phyloP scores from a whole-genome alignment of 2,113 vertebrate genomes.

The Bucco capensis region DNA sequence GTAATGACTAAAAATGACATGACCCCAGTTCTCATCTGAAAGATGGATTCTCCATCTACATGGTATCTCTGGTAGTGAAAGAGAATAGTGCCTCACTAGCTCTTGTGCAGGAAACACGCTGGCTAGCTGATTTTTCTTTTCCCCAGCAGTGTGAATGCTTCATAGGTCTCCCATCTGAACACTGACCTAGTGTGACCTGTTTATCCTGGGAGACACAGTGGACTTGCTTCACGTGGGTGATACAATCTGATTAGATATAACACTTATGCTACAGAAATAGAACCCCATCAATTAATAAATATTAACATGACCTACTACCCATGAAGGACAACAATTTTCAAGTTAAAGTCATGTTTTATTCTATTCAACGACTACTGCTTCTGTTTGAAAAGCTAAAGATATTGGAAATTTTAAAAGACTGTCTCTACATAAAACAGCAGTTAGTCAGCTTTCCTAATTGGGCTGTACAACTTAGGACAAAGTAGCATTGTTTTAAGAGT shows the following conservation, averaged over 20 bases:
- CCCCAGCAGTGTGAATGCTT: neutral
- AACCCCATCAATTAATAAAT: neutral
- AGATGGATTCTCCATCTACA: neutral
- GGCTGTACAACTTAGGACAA: neutral
- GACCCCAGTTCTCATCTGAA: neutral
- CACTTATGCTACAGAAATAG: neutral
- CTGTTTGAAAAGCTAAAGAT: neutral
- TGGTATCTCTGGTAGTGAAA: neutral
- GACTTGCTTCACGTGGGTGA: neutral
- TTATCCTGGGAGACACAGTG: neutral
- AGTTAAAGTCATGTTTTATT: neutral
- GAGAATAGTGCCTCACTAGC: neutral
- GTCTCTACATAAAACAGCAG: neutral
- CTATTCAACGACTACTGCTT: neutral
- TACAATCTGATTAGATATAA: neutral
- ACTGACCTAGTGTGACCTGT: neutral
- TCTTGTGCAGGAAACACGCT: fast-evolving
- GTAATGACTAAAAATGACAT: neutral
- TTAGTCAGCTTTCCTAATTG: neutral
- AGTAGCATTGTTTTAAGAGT: neutral
- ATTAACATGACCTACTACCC: neutral
- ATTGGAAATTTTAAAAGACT: neutral
- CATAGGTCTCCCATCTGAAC: neutral
- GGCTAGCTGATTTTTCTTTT: neutral
- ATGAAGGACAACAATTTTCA: neutral